Evolutionary conservation across 2,797 vertebrate species (phyloP).

Genomic region (Sebastes steindachneri): DNA sequence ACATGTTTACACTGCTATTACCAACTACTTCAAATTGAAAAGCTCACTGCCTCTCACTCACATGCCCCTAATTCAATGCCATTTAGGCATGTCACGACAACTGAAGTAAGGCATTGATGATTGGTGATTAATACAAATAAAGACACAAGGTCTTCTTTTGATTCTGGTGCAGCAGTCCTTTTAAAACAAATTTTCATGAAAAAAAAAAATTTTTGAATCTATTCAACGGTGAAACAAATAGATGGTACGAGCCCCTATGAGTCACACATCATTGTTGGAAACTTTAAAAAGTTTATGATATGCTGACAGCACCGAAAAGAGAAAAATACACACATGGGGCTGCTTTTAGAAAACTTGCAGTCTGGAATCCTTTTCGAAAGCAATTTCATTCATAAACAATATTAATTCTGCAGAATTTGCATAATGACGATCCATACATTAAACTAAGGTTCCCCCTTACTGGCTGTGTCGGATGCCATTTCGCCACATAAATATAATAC

Average conservation of each 20-base stretch:
- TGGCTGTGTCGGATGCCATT: neutral
- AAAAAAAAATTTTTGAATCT: neutral
- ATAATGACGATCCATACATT: neutral
- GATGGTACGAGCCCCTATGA: neutral
- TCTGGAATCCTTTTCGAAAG: neutral
- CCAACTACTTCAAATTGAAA: conserved; percentile 41
- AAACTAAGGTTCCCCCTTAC: neutral
- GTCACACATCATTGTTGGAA: neutral
- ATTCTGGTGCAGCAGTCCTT: neutral
- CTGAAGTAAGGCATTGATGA: neutral
- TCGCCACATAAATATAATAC: neutral
- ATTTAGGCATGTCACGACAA: conserved; percentile 20
- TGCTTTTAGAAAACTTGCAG: neutral
- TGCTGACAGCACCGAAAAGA: neutral
- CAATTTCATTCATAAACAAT: neutral
- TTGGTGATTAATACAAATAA: neutral
- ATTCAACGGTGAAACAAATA: neutral
- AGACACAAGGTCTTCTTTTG: conserved; percentile 35
- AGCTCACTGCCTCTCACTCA: neutral
- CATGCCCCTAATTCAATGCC: neutral
- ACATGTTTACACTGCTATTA: conserved; percentile 2
- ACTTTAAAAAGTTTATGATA: neutral
- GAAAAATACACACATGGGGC: neutral
- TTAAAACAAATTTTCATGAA: neutral
- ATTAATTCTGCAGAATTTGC: neutral